These are phyloP conservation scores for Cinclus cinclus DNA, from an alignment of 2,113 vertebrate genomes.

Conservation along the genomic window DNA sequence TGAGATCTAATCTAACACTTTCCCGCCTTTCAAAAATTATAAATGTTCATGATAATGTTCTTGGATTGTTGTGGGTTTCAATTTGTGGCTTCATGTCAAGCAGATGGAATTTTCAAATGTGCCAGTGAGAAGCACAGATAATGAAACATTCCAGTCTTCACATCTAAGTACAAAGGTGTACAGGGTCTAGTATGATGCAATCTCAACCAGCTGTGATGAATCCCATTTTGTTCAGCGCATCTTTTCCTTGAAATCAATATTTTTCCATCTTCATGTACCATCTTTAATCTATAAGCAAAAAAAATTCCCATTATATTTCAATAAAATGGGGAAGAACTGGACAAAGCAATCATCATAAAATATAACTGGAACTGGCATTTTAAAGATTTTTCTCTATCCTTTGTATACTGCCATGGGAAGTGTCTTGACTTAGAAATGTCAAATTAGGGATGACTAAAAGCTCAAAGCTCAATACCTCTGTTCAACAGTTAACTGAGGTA, in stretches of 20 bases:
- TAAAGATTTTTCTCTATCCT: background rate
- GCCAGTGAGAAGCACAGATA: background rate
- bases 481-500: background rate
- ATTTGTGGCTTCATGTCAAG: background rate
- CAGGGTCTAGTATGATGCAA: background rate
- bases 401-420: background rate
- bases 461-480: background rate
- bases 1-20: background rate
- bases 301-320: background rate
- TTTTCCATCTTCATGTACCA: background rate
- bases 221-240: background rate
- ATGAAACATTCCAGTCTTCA: background rate
- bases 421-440: background rate
- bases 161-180: background rate
- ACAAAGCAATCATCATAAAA: background rate
- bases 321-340: background rate
- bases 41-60: background rate
- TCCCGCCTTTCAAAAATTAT: background rate
- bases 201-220: background rate
- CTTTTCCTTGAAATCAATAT: background rate
- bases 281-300: background rate
- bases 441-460: background rate
- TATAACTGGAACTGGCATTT: background rate
- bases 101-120: background rate
- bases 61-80: background rate